phyloP scores from a whole-genome alignment of 2,888 invertebrate genomes.

The Sthenelais limicola region DNA sequence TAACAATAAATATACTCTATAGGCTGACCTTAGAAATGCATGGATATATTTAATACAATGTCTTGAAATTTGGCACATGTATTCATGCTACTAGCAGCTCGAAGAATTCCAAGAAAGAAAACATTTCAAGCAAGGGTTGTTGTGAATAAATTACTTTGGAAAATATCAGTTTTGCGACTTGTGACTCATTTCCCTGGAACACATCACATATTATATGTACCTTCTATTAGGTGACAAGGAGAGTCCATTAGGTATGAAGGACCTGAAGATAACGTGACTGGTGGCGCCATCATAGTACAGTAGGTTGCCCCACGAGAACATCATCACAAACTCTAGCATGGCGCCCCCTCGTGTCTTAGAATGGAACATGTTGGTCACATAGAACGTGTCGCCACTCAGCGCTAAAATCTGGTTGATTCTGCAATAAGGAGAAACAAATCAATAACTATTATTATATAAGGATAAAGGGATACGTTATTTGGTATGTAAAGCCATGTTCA shows the following conservation, averaged over 20 bases:
- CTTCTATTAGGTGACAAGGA: conserved; percentile 23
- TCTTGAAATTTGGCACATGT: too few relatives aligned
- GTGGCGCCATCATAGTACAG: conserved; percentile 7
- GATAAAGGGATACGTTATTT: not conserved
- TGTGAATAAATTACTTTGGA: too few relatives aligned
- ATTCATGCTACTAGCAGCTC: too few relatives aligned
- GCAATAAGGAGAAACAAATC: not conserved
- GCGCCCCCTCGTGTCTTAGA: not conserved
- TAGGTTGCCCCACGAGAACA: conserved; percentile 28
- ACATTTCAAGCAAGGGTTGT: too few relatives aligned
- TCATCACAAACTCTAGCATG: conserved; percentile 31
- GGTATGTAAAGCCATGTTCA: too few relatives aligned
- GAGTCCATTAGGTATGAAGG: conserved; percentile 16
- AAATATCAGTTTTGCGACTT: too few relatives aligned
- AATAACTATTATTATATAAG: not conserved
- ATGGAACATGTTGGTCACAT: conserved; percentile 1
- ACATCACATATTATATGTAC: too few relatives aligned
- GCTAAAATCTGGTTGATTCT: conserved; percentile 31
- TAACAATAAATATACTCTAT: not conserved
- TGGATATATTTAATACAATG: too few relatives aligned
- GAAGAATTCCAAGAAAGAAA: too few relatives aligned
- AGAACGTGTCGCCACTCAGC: conserved; percentile 2
- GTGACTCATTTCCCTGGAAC: too few relatives aligned
- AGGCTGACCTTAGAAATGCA: not conserved
- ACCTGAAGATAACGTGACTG: not conserved